Conservation (phyloP, 2,113 vertebrate genomes). For the Mobula hypostoma region DNA sequence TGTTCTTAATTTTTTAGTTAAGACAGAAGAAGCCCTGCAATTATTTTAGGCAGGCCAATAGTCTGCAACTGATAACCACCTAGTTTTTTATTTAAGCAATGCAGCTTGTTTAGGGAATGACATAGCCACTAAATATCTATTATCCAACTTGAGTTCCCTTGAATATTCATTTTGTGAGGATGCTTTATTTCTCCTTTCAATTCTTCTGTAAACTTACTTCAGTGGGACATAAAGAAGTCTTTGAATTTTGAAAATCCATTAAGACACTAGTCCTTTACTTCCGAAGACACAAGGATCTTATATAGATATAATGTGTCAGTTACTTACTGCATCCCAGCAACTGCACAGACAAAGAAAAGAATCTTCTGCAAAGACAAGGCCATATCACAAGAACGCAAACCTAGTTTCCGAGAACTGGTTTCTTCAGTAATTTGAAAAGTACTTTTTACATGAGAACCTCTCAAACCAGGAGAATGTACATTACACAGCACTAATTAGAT, state of each 20-base stretch:
- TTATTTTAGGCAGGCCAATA: background rate
- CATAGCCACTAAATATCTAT: conserved; percentile 2
- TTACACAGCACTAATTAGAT: conserved; percentile 5
- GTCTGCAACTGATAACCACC: background rate
- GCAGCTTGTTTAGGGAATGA: background rate
- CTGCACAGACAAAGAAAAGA: conserved; percentile 45
- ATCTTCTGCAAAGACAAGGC: background rate
- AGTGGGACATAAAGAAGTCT: conserved; percentile 50
- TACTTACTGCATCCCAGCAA: conserved; percentile 55
- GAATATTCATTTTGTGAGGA: conserved; percentile 38
- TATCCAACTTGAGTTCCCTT: background rate
- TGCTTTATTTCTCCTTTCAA: conserved; percentile 42
- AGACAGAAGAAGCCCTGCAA: background rate
- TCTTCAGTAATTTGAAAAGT: conserved; percentile 32
- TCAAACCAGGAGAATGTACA: background rate
- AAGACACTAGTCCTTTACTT: conserved; percentile 45
- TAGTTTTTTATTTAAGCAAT: too few species aligned
- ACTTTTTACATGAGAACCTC: background rate
- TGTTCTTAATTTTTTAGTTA: background rate
- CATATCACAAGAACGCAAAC: background rate
- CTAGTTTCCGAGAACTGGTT: background rate
- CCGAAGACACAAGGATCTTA: conserved; percentile 43
- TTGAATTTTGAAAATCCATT: conserved; percentile 48
- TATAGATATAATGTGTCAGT: conserved; percentile 42
- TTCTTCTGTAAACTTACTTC: conserved; percentile 49